Conservation (phyloP, 1,140 invertebrate species). For the Goniozus legneri region DNA sequence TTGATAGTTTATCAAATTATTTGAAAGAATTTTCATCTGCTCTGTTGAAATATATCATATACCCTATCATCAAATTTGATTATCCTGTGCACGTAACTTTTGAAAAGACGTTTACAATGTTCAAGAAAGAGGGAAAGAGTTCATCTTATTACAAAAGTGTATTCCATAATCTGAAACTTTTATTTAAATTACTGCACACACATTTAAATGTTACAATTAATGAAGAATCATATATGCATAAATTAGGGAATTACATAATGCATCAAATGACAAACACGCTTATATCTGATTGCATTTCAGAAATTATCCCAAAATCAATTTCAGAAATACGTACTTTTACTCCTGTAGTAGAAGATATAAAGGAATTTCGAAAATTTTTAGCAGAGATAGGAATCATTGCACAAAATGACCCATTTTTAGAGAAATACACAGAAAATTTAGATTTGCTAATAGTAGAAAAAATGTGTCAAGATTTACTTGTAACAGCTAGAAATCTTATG, state of each 20-base stretch:
- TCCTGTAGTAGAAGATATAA: constrained; percentile 61
- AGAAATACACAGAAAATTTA: constrained; percentile 71
- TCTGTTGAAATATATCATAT: constrained; percentile 55
- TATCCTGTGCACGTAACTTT: constrained; percentile 46
- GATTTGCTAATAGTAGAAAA: constrained; percentile 77
- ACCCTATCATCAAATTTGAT: constrained; percentile 56
- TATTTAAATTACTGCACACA: constrained; percentile 61
- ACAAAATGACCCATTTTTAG: constrained; percentile 40
- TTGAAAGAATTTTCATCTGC: constrained; percentile 54
- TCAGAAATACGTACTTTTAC: constrained; percentile 67
- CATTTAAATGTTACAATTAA: constrained; percentile 58
- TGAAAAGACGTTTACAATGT: constrained; percentile 49
- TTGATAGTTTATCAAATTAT: constrained; percentile 51
- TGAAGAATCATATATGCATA: constrained; percentile 58
- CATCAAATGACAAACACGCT: constrained; percentile 64
- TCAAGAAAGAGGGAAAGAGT: constrained; percentile 46
- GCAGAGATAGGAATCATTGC: constrained; percentile 57
- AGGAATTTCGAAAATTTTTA: constrained; percentile 66
- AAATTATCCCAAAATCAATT: constrained; percentile 71
- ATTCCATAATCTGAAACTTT: constrained; percentile 58
- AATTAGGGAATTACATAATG: constrained; percentile 62
- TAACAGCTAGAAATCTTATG: constrained; percentile 70
- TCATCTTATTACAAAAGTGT: constrained; percentile 58
- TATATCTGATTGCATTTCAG: constrained; percentile 70
- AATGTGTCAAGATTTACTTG: constrained; percentile 70